Conservation (phyloP, 2,113 vertebrate species). For the Pithys albifrons region DNA sequence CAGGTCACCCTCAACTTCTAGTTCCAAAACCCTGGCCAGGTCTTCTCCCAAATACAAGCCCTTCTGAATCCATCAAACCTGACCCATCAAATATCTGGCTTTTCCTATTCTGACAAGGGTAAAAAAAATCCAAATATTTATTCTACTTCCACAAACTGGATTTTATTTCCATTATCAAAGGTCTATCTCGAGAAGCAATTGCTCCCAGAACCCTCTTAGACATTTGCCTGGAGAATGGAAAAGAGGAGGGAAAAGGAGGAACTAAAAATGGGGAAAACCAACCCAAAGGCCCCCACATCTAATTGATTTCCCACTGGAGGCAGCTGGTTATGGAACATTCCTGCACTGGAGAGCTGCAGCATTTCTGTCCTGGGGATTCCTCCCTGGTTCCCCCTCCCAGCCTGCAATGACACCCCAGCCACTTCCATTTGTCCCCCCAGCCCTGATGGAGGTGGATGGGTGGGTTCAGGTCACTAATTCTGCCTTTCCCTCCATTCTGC, state of each 20-base stretch:
- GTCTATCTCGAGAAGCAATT: background rate
- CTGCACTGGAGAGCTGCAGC: background rate
- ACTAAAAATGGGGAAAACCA: background rate
- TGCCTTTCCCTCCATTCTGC: background rate
- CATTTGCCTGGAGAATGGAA: slow-evolving; percentile 1
- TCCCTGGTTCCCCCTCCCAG: background rate
- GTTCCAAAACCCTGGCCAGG: background rate
- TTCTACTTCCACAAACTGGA: no score
- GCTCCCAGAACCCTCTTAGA: background rate
- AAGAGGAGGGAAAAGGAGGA: background rate
- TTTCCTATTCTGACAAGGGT: background rate
- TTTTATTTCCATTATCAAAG: background rate
- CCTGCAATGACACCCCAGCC: background rate
- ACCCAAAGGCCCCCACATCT: background rate
- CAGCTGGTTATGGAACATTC: background rate
- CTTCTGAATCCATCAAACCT: background rate
- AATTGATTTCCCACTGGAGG: slow-evolving; percentile 24
- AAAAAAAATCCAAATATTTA: background rate
- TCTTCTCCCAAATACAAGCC: background rate
- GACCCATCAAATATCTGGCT: background rate
- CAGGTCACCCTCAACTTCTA: background rate
- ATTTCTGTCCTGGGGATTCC: background rate
- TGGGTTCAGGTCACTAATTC: background rate
- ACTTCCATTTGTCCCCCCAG: background rate
- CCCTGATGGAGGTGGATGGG: background rate